These are phyloP conservation scores for Pachypeltis micranthus DNA, from an alignment of 1,140 invertebrate genomes.

Conservation along the genomic window DNA sequence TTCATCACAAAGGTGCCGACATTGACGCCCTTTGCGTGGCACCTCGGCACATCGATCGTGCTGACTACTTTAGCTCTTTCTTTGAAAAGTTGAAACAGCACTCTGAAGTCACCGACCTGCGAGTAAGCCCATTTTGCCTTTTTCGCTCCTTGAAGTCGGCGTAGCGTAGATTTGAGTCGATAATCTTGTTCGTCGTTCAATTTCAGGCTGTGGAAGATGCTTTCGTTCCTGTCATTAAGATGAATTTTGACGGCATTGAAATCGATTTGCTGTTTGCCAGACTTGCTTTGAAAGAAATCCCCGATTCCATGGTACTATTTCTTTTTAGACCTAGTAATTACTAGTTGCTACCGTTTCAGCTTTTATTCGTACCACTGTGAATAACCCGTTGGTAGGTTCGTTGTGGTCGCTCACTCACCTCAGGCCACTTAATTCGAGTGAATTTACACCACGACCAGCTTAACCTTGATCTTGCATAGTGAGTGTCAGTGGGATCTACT, in stretches of 20 bases:
- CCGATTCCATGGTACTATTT: slow-evolving; percentile 44
- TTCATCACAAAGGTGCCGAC: slow-evolving; percentile 96
- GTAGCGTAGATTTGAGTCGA: not conserved
- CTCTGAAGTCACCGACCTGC: slow-evolving; percentile 70
- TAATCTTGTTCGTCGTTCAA: not conserved
- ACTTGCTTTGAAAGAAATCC: slow-evolving; percentile 84
- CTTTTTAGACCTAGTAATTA: not conserved
- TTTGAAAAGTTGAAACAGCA: slow-evolving; percentile 81
- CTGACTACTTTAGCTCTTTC: slow-evolving; percentile 92
- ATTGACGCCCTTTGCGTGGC: slow-evolving; percentile 98
- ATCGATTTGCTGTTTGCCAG: slow-evolving; percentile 96
- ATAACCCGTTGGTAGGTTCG: too few relatives aligned
- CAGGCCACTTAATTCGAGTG: too few relatives aligned
- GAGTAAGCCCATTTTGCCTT: slow-evolving; percentile 41
- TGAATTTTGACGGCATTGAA: slow-evolving; percentile 98
- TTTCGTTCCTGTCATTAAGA: slow-evolving; percentile 98
- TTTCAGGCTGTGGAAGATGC: slow-evolving; percentile 89
- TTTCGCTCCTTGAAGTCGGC: not conserved
- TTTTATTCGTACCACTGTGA: slow-evolving; percentile 2
- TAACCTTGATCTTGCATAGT: too few relatives aligned
- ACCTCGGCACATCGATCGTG: slow-evolving; percentile 84
- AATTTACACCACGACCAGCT: too few relatives aligned
- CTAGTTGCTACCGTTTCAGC: not conserved
- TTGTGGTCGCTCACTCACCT: too few relatives aligned
- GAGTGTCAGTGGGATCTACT: too few relatives aligned